Conservation (phyloP, 2,797 vertebrate species). For the Anableps anableps region DNA sequence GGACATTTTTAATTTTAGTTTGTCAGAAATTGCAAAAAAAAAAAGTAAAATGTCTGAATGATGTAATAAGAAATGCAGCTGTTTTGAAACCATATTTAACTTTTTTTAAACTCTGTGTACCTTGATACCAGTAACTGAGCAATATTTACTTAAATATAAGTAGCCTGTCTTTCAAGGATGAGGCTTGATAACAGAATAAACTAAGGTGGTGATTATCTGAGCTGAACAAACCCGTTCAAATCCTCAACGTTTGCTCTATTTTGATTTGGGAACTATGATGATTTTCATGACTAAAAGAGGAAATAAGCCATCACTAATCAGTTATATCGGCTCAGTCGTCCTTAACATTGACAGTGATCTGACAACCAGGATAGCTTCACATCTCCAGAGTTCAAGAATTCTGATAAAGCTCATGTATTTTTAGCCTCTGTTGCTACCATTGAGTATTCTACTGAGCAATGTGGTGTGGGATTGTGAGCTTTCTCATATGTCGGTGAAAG, state of each 20-base stretch:
- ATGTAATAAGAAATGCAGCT: too few relatives aligned
- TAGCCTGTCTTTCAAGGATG: background rate
- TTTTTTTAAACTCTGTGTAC: too few relatives aligned
- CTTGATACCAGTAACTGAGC: too few relatives aligned
- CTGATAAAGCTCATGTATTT: background rate
- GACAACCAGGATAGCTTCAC: constrained; percentile 10
- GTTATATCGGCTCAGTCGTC: background rate
- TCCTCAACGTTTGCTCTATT: background rate
- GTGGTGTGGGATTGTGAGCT: constrained; percentile 34
- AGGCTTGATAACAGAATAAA: background rate
- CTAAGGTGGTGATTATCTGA: background rate
- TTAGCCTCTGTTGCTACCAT: constrained; percentile 4
- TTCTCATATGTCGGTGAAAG: constrained; percentile 40
- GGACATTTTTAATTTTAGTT: background rate
- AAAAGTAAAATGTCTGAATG: too few relatives aligned
- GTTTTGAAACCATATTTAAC: too few relatives aligned
- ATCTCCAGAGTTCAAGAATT: constrained; percentile 13
- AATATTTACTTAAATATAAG: background rate
- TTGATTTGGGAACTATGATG: background rate
- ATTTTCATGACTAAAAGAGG: background rate
- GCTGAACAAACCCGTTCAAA: background rate
- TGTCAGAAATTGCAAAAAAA: background rate
- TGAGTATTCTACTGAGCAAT: constrained; percentile 19
- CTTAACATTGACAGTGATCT: background rate
- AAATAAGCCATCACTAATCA: constrained; percentile 5